Evolutionary conservation across 2,113 vertebrate genomes (phyloP).

Genomic region (Cardinalis cardinalis): DNA sequence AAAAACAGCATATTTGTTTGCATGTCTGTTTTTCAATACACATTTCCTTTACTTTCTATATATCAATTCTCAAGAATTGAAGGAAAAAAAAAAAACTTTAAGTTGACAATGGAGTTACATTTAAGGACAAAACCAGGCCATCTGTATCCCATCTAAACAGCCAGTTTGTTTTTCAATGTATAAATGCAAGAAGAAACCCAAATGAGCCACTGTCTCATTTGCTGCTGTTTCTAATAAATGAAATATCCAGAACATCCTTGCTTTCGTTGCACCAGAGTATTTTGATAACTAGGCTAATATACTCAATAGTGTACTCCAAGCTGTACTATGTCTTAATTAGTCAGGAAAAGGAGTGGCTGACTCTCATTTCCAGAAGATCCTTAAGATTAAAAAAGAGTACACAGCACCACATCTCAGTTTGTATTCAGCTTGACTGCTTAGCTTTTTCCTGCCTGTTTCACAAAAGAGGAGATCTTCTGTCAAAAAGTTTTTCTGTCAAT

Average conservation of each 20-base stretch:
- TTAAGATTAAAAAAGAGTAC: slow-evolving; percentile 3
- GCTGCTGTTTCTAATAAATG: not conserved
- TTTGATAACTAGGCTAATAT: slow-evolving; percentile 23
- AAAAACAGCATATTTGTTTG: not conserved
- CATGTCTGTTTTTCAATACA: not conserved
- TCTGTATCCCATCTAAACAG: not conserved
- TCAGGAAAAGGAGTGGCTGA: slow-evolving; percentile 34
- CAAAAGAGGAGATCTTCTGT: not conserved
- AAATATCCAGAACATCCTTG: not conserved
- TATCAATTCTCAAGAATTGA: not conserved
- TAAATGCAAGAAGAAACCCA: not conserved
- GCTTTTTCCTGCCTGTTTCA: not conserved
- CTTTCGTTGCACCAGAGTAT: not conserved
- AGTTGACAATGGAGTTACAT: not conserved
- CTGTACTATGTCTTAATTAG: slow-evolving; percentile 9
- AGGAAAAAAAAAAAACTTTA: not conserved
- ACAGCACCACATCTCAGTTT: not conserved
- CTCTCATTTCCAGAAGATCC: slow-evolving; percentile 18
- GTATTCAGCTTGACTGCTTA: not conserved
- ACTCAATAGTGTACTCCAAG: not conserved
- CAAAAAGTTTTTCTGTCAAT: slow-evolving; percentile 8
- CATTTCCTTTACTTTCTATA: not conserved
- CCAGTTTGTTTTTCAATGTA: not conserved
- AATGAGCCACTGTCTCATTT: not conserved
- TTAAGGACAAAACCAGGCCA: not conserved